Base-by-base conservation (phyloP, 2,113 vertebrate species). In the Brachypodius melanocephalos region DNA sequence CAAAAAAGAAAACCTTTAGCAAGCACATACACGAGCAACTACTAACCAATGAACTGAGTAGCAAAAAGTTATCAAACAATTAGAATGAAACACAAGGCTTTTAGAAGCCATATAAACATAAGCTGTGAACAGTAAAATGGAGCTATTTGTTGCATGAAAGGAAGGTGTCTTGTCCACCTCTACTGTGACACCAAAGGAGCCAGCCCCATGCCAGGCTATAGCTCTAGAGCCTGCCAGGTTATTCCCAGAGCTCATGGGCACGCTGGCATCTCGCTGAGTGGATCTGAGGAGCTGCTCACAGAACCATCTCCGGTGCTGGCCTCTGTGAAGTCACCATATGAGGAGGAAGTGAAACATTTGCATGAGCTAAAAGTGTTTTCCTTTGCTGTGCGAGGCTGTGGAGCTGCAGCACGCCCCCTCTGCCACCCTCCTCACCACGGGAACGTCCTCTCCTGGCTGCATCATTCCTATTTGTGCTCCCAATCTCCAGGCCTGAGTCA, bases 281-380 rank as follows among this genome's bases (percentile, higher is more conserved):
- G 16, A 26, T 21, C 18, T 20, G 38, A 25, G 22, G 79, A 46
- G 77, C n/a, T 55, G 21, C 9, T 10, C 63, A 43, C 6, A 58
- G 85, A 11, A 46, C 36, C 73, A 68, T 6, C 84, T 57, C 82
- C 0, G 34, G 73, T 14, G 49, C 28, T 16, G 21, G 76, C 51
- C 51, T 32, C 85, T 36, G 62, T 17, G 28, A 34, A 58, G 74
- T 52, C 74, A 45, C 78, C 88, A 22, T 12, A 49, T 32, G 83
- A 89, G 91, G 90, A 88, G 96, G 95, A 96, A 96, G 78, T 36
- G 75, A 95, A 87, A 92, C 93, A 96, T 88, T 95, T 80, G 82
- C 73, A 85, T 51, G 73, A 96, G 66, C 91, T 88, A 69, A 94
- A 95, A 89, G 46, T 62, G 24, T 26, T 26, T 18, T 29, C 36